Percentiles rank a stretch among this genome's conserved stretches.
phyloP scores from a whole-genome alignment of 92 coral and sea anemone genomes.

The Zoanthus solanderi region DNA sequence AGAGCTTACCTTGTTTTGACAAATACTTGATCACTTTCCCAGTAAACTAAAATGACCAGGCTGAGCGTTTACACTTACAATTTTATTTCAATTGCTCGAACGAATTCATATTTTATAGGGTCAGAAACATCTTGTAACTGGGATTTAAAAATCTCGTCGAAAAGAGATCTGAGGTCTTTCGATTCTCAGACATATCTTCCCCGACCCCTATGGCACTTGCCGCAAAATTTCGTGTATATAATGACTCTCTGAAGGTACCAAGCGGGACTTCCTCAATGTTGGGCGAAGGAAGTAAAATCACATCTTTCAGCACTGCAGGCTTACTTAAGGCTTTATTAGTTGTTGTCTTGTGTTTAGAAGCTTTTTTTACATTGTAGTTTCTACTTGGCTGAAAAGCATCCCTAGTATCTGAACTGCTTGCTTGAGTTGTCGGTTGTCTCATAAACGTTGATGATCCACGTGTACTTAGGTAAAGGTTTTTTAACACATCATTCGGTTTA shows the following conservation, averaged over 20 bases:
- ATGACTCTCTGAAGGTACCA: constrained; percentile 4
- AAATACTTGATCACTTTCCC: background rate
- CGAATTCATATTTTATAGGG: constrained; percentile 5
- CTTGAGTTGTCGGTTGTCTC: background rate
- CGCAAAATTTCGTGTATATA: constrained; percentile 24
- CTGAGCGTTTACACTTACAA: constrained; percentile 28
- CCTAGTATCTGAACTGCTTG: background rate
- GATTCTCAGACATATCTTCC: constrained; percentile 30
- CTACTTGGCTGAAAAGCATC: constrained; percentile 11
- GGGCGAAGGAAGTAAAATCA: constrained; percentile 45
- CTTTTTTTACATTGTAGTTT: constrained; percentile 5
- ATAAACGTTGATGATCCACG: too few relatives aligned
- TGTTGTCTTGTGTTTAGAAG: constrained; percentile 7
- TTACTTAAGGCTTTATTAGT: background rate
- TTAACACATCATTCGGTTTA: background rate
- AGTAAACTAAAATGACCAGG: constrained; percentile 16
- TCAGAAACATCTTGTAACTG: constrained; percentile 17
- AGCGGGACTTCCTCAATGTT: constrained; percentile 31
- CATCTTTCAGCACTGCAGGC: constrained; percentile 44
- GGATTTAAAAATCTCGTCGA: constrained; percentile 7
- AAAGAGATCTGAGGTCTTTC: constrained; percentile 18
- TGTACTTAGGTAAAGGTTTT: background rate
- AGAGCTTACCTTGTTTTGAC: constrained; percentile 13
- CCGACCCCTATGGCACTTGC: constrained; percentile 28
- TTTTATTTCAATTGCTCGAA: constrained; percentile 18